Evolutionary conservation across 1,140 invertebrate genomes (phyloP).

Genomic region (Diachasma alloeum): DNA sequence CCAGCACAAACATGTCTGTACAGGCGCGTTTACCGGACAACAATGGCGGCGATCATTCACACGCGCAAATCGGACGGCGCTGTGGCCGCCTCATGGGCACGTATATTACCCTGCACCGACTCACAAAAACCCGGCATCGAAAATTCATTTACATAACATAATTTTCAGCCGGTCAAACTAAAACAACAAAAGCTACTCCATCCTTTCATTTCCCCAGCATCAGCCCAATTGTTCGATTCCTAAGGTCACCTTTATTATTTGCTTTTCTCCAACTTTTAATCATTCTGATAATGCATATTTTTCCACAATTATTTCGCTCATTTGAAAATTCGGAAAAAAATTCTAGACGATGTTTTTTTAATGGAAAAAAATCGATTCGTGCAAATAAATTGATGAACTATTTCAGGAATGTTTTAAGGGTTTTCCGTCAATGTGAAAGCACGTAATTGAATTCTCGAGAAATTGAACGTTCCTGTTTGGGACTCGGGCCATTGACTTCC

Average conservation of each 20-base stretch:
- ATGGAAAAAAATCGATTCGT: too few species aligned
- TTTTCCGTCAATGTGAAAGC: too few species aligned
- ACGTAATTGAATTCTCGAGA: too few species aligned
- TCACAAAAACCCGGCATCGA: slow-evolving; percentile 13
- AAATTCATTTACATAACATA: slow-evolving; percentile 48
- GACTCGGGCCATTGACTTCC: background rate
- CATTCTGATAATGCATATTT: background rate
- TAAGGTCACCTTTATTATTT: background rate
- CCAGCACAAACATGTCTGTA: slow-evolving; percentile 31
- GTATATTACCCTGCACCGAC: slow-evolving; percentile 1
- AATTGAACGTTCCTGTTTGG: background rate
- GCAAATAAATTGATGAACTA: too few species aligned
- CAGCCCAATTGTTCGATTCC: background rate
- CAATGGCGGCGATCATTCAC: slow-evolving; percentile 55
- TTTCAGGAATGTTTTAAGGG: too few species aligned
- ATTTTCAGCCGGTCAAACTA: background rate
- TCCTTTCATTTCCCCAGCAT: background rate
- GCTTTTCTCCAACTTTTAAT: background rate
- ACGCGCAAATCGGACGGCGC: slow-evolving; percentile 44
- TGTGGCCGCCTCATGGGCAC: slow-evolving; percentile 33
- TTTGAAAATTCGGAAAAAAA: too few species aligned
- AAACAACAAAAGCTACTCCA: background rate
- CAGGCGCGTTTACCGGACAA: slow-evolving; percentile 37
- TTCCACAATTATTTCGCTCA: too few species aligned
- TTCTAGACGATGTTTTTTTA: too few species aligned